phyloP scores from a whole-genome alignment of 2,888 invertebrate species.

The Ochropacha duplaris region DNA sequence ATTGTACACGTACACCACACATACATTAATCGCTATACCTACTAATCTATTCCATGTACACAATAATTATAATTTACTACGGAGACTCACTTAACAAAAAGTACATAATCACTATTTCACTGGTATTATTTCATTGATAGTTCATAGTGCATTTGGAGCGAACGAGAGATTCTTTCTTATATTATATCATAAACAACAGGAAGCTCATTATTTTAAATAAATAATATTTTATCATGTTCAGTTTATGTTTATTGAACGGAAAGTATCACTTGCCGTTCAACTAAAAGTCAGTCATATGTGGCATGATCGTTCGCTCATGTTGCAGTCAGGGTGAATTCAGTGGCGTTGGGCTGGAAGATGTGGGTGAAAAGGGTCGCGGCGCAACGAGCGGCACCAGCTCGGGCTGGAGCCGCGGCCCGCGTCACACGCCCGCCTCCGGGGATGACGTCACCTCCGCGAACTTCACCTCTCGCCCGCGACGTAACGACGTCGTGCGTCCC shows the following conservation, averaged over 20 bases:
- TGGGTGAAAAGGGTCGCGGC: constrained; percentile 40
- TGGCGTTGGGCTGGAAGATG: constrained; percentile 32
- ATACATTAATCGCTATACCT: constrained; percentile 49
- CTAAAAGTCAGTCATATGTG: constrained; percentile 71
- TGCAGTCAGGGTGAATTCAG: constrained; percentile 57
- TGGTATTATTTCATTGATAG: constrained; percentile 17
- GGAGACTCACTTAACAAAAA: constrained; percentile 40
- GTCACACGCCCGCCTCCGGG: constrained; percentile 71
- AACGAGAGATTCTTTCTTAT: constrained; percentile 43
- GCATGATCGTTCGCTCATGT: constrained; percentile 52
- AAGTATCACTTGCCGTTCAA: constrained; percentile 2
- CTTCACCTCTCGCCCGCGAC: constrained; percentile 79
- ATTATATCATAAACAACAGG: constrained; percentile 30
- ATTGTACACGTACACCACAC: constrained; percentile 39
- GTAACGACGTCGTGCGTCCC: constrained; percentile 71
- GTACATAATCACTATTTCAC: constrained; percentile 31
- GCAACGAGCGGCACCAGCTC: constrained; percentile 80
- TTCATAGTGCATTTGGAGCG: constrained; percentile 34
- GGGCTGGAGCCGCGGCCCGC: constrained; percentile 79
- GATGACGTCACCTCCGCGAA: constrained; percentile 68
- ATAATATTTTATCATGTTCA: constrained; percentile 12
- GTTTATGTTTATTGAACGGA: not conserved
- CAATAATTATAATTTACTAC: constrained; percentile 46
- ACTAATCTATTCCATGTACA: constrained; percentile 51
- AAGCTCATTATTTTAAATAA: constrained; percentile 45